Conservation (phyloP, 2,113 vertebrate genomes). For the Pycnonotus jocosus region DNA sequence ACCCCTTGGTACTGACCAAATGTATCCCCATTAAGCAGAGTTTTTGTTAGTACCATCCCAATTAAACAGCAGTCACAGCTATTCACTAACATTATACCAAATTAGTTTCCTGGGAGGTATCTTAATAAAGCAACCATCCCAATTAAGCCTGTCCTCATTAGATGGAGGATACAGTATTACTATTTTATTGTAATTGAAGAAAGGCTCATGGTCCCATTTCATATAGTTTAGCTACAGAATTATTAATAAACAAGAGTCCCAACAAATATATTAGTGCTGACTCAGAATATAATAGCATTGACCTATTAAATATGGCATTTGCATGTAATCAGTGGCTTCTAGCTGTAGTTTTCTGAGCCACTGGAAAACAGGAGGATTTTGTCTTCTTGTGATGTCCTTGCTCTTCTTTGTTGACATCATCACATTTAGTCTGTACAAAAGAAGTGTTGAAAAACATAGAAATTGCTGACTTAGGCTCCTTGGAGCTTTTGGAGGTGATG, state of each 20-base stretch:
- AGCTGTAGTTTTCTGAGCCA: constrained; percentile 13
- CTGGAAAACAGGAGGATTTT: constrained; percentile 30
- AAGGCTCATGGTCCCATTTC: constrained; percentile 37
- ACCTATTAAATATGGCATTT: constrained; percentile 53
- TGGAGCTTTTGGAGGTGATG: constrained; percentile 54
- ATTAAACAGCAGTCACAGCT: constrained; percentile 69
- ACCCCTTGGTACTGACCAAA: constrained; percentile 54
- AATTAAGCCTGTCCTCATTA: constrained; percentile 72
- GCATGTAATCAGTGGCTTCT: constrained; percentile 22
- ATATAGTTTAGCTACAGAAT: constrained; percentile 17
- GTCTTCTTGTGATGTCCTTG: constrained; percentile 55
- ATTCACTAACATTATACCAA: constrained; percentile 67
- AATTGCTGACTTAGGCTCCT: constrained; percentile 54
- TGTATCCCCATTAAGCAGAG: constrained; percentile 51
- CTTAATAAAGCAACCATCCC: constrained; percentile 71
- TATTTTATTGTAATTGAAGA: constrained; percentile 54
- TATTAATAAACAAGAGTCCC: constrained; percentile 24
- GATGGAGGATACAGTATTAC: constrained; percentile 68
- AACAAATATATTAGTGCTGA: constrained; percentile 61
- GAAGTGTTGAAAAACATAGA: background rate
- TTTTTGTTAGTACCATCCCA: constrained; percentile 65
- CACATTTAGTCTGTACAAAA: constrained; percentile 18
- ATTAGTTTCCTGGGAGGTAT: constrained; percentile 72
- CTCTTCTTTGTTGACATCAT: constrained; percentile 52
- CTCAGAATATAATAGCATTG: constrained; percentile 47